A percentile compares a stretch with the other conserved stretches of the same genome.
phyloP scores from a whole-genome alignment of 2,888 invertebrate species.

The Oligia strigilis region DNA sequence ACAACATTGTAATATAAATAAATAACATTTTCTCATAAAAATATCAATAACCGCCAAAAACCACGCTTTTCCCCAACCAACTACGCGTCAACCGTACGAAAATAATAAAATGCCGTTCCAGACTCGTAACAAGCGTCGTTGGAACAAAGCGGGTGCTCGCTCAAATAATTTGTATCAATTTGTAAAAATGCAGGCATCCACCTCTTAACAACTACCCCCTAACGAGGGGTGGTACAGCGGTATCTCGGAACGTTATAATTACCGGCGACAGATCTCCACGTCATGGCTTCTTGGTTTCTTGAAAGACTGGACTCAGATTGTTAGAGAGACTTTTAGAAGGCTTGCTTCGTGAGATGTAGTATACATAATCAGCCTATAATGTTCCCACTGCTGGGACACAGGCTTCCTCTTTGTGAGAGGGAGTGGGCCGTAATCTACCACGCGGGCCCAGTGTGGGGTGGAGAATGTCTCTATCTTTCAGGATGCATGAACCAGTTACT shows the following conservation, averaged over 20 bases:
- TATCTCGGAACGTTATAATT: constrained; percentile 84
- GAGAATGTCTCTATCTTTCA: background rate
- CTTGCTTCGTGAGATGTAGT: background rate
- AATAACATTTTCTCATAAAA: background rate
- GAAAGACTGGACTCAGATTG: constrained; percentile 51
- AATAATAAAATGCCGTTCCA: constrained; percentile 90
- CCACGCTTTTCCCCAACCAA: constrained; percentile 60
- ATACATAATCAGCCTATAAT: background rate
- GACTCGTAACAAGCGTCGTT: constrained; percentile 90
- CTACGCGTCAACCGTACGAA: constrained; percentile 73
- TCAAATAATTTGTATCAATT: constrained; percentile 91
- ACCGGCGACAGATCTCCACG: constrained; percentile 77
- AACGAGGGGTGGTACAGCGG: constrained; percentile 65
- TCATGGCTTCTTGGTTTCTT: constrained; percentile 67
- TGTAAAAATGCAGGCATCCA: constrained; percentile 89
- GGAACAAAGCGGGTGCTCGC: constrained; percentile 90
- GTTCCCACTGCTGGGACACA: background rate
- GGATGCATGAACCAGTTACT: too few relatives aligned
- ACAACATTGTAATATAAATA: too few relatives aligned
- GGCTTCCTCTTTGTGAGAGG: background rate
- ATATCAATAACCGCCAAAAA: background rate
- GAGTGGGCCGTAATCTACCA: background rate
- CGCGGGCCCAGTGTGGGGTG: background rate
- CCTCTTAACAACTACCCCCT: constrained; percentile 75
- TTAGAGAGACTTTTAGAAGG: constrained; percentile 10